Evolutionary conservation across 2,113 vertebrate species (phyloP).

Genomic region (Corydoras sp.): DNA sequence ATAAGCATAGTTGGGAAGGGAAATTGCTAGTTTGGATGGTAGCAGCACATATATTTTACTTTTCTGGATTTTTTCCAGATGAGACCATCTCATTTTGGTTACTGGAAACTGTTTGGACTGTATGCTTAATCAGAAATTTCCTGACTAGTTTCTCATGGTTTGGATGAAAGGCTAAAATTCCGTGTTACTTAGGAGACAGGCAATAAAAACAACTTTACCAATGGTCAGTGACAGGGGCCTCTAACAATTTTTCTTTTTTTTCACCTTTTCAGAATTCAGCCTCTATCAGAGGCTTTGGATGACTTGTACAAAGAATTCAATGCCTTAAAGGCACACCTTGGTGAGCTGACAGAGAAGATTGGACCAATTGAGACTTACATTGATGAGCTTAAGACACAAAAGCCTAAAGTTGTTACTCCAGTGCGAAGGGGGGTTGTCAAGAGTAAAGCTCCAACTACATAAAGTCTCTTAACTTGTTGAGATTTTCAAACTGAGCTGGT

Average conservation of each 20-base stretch:
- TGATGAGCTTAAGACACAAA: constrained; percentile 60
- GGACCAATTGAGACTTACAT: constrained; percentile 60
- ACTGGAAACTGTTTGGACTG: constrained; percentile 14
- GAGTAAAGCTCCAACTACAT: constrained; percentile 46
- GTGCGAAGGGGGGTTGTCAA: constrained; percentile 50
- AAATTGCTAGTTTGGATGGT: constrained; percentile 27
- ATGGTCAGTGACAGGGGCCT: constrained; percentile 12
- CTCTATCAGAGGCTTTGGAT: constrained; percentile 67
- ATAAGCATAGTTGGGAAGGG: constrained; percentile 5
- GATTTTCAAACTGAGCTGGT: constrained; percentile 27
- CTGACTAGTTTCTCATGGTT: constrained; percentile 35
- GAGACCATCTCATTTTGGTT: constrained; percentile 41
- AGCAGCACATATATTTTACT: constrained; percentile 7
- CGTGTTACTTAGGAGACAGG: constrained; percentile 1
- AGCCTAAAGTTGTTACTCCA: constrained; percentile 5
- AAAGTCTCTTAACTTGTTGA: background rate
- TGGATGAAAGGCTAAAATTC: constrained; percentile 21
- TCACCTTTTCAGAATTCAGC: constrained; percentile 58
- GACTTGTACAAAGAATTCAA: constrained; percentile 77
- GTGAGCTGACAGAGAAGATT: constrained; percentile 69
- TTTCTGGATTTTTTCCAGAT: constrained; percentile 36
- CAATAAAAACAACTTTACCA: constrained; percentile 10
- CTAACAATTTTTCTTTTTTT: background rate
- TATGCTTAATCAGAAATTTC: constrained; percentile 25
- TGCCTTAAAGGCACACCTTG: constrained; percentile 66